Evolutionary conservation across 2,797 vertebrate genomes (phyloP).

Genomic region (Anabas testudineus): DNA sequence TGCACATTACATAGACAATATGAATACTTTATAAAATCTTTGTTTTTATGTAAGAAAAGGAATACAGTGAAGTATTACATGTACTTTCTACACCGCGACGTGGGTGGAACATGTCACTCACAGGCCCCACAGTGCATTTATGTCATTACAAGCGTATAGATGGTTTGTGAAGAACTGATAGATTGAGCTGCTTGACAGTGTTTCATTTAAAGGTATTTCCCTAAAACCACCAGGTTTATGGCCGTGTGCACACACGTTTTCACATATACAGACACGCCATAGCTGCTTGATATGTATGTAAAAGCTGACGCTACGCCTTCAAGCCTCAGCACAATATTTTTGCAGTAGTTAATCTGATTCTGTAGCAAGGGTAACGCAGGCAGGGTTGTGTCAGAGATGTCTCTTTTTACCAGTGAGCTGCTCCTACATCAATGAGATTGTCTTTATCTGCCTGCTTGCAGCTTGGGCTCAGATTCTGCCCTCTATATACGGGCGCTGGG

Average conservation of each 20-base stretch:
- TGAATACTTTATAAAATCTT: not conserved
- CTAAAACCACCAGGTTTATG: constrained; percentile 58
- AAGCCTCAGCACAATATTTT: constrained; percentile 70
- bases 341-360: constrained; percentile 81
- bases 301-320: constrained; percentile 74
- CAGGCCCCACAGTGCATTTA: constrained; percentile 51
- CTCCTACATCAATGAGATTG: constrained; percentile 87
- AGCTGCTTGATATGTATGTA: constrained; percentile 61
- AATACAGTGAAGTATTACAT: constrained; percentile 31
- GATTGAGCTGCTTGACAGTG: constrained; percentile 62
- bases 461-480: constrained; percentile 87
- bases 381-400: constrained; percentile 81
- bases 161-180: constrained; percentile 59
- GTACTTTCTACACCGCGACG: constrained; percentile 42
- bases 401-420: constrained; percentile 78
- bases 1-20: constrained; percentile 20
- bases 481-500: constrained; percentile 84
- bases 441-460: constrained; percentile 89
- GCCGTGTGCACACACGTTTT: constrained; percentile 22
- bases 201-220: constrained; percentile 74
- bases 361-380: constrained; percentile 71
- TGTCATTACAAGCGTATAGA: constrained; percentile 65
- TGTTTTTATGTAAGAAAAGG: constrained; percentile 33
- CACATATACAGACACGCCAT: constrained; percentile 41
- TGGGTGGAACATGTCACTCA: constrained; percentile 72